Evolutionary conservation across 1,140 invertebrate species (phyloP), one percentile per base, ranked within the genome.

Genomic region (Zaprionus kolodkinae): DNA sequence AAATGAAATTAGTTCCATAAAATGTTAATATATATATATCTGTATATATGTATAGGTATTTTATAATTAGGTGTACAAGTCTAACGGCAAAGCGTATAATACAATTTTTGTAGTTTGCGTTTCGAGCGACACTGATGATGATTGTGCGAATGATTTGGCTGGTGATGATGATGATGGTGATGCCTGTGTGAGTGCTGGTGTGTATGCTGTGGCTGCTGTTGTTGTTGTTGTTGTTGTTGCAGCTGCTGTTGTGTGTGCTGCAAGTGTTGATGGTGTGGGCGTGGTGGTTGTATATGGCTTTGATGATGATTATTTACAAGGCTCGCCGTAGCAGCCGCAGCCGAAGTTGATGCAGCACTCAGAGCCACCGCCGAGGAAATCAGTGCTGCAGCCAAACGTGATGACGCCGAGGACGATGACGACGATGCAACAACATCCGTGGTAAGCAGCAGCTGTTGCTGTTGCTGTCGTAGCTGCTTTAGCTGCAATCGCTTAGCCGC

Each of bases 51-150:
- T 85, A 85, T 63, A 84, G 69, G 60, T 81, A 56, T 74, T 64
- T 70, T 50, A 60, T 59, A 54, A 75, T 76, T 62, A 74, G 62
- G 65, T 78, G 60, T 88, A 89, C 78, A 69, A 74, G 81, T 87
- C 91, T 90, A 91, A 84, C 89, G 89, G 76, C 89, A 91, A 86
- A 91, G 89, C 72, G 90, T 90, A 90, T 91, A 91, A 91, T 91
- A 91, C 82, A 91, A 79, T 87, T 91, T 91, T 80, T 91, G 90
- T 80, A 91, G 76, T 81, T 87, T 91, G 81, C 90, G 90, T 90
- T 91, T 91, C 66, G 89, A 87, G 80, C 83, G 89, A 91, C 85
- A 90, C 56, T 81, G 84, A 67, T 87, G 87, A 72, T 91, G 88
- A 50, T 91, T 84, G 64, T 80, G 76, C 15, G 74, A 78, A 69